phyloP scores from a whole-genome alignment of 1,140 invertebrate species.

The Diprion similis region DNA sequence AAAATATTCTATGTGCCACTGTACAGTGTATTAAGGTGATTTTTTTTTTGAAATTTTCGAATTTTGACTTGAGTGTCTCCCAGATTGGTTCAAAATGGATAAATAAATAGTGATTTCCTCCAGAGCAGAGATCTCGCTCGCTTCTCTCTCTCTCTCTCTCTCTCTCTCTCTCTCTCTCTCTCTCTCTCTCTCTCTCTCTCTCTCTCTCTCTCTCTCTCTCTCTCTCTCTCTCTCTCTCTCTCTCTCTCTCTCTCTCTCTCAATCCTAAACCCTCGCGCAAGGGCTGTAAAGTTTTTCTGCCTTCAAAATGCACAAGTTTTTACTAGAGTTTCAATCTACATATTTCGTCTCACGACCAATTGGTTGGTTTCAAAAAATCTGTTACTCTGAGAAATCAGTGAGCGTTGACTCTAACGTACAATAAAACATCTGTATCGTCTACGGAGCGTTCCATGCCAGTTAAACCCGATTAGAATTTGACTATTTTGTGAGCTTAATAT shows the following conservation, averaged over 20 bases:
- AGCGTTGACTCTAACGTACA: background rate
- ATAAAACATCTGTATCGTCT: background rate
- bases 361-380: constrained; percentile 10
- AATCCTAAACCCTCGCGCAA: no score
- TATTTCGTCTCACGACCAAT: background rate
- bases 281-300: background rate
- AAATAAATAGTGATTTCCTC: no score
- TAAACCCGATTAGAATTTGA: background rate
- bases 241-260: background rate
- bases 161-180: background rate
- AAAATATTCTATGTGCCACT: no score
- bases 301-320: constrained; percentile 1
- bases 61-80: no score
- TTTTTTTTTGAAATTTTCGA: no score
- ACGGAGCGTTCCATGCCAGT: background rate
- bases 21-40: no score
- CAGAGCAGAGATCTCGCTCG: constrained; percentile 6
- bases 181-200: background rate
- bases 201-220: background rate
- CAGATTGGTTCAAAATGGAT: no score
- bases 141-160: background rate
- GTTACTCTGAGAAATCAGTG: background rate
- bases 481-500: no score
- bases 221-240: background rate
- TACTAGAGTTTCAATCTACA: constrained; percentile 14